Base-by-base conservation (phyloP, 2,113 vertebrate species). In the Daubentonia madagascariensis region DNA sequence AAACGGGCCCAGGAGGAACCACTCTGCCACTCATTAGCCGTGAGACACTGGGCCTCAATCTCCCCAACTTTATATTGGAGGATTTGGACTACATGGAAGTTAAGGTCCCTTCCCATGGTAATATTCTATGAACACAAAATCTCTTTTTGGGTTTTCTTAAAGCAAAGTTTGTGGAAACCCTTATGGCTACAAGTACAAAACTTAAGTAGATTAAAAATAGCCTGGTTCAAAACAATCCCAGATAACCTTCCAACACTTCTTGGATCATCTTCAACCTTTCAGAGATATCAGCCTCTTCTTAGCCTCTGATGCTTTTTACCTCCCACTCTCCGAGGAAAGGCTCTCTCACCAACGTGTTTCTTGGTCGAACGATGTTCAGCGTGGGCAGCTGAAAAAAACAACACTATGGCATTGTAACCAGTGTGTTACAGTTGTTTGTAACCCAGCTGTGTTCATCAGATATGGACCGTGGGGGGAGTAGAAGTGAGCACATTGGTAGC, bases 201-300 rank as follows among this genome's bases (percentile, higher is more conserved):
- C n/a, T 52, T 72, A 83, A 85, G 10, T 43, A 94, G 43, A 73
- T 85, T 94, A 94, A 97, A 98, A 98, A 95, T 32, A 75, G 54
- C 95, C 70, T 95, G 20, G 2, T 13, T 75, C 84, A 80, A 92
- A 80, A 92, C 20, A 76, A 72, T 59, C 68, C n/a, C 32, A 37
- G 5, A 17, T 35, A n/a, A 94, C 54, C 43, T 91, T 89, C 18
- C 79, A 79, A 79, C 12, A 57, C n/a, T 84, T 76, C 70, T 90
- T 73, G 30, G 23, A 95, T 65, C 93, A 86, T 85, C n/a, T 0
- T 35, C n/a, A 16, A 23, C 8, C 37, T 95, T 89, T 89, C 57
- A 48, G 86, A 87, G 32, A 72, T 85, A 22, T 45, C 28, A 57
- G 23, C 32, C 7, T 70, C 48, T 81, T 80, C 59, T 59, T 8